Evolutionary conservation across 2,888 invertebrate species (phyloP).

Genomic region (Hydrotaea diabolus): DNA sequence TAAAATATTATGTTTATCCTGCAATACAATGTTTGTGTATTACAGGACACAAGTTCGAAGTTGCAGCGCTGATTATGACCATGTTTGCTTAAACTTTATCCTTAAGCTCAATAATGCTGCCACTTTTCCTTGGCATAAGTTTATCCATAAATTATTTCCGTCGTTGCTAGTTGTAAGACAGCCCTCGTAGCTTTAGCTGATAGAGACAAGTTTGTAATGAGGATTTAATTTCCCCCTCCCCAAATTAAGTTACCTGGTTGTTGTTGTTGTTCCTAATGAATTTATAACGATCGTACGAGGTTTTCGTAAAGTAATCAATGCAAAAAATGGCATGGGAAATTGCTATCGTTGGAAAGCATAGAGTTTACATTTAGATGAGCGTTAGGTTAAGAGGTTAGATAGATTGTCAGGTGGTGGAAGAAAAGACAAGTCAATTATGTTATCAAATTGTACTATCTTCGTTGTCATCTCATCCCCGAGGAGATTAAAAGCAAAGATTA

Average conservation of each 20-base stretch:
- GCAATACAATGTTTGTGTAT: too few relatives aligned
- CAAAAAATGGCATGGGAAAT: conserved; percentile 77
- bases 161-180: too few relatives aligned
- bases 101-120: too few relatives aligned
- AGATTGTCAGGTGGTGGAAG: not conserved
- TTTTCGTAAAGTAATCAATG: conserved; percentile 3
- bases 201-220: conserved; percentile 55
- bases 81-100: not conserved
- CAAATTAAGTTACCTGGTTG: conserved; percentile 64
- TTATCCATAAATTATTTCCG: too few relatives aligned
- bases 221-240: conserved; percentile 60
- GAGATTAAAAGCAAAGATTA: too few relatives aligned
- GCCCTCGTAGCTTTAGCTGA: conserved; percentile 41
- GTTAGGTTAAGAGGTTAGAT: conserved; percentile 30
- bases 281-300: conserved; percentile 22
- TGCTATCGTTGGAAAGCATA: conserved; percentile 51
- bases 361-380: not conserved
- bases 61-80: not conserved
- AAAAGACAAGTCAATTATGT: conserved; percentile 21
- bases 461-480: not conserved
- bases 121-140: too few relatives aligned
- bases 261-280: conserved; percentile 56
- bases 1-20: too few relatives aligned
- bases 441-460: conserved; percentile 30
- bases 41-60: too few relatives aligned